These are phyloP conservation scores for Chrysaora quinquecirrha DNA, from an alignment of 30 jellyfish, hydroid and myxozoan genomes.

Conservation along the genomic window DNA sequence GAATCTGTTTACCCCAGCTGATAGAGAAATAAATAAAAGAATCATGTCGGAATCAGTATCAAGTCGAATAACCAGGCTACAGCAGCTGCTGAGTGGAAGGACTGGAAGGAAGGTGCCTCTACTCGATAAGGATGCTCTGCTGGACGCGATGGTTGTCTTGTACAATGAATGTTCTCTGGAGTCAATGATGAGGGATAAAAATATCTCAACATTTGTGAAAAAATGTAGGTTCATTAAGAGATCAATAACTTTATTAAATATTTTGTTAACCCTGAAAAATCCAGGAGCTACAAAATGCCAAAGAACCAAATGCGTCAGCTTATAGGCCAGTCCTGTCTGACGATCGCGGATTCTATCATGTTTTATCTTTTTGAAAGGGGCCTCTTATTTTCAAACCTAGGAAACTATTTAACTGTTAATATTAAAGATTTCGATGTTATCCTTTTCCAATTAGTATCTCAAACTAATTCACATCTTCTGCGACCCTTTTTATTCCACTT, in stretches of 20 bases:
- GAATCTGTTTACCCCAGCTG: slow-evolving; percentile 2
- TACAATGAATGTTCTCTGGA: slow-evolving; percentile 88
- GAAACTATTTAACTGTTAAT: no score
- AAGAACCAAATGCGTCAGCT: no score
- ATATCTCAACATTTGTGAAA: slow-evolving; percentile 86
- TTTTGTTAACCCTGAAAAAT: no score
- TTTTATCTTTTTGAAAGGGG: no score
- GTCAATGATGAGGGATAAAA: slow-evolving; percentile 88
- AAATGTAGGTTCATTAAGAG: slow-evolving; percentile 73
- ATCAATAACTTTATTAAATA: neutral
- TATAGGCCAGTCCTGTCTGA: no score
- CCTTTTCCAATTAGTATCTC: no score
- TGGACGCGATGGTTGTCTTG: slow-evolving; percentile 92
- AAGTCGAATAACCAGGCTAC: slow-evolving; percentile 92
- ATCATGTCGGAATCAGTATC: slow-evolving; percentile 88
- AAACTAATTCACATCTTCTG: no score
- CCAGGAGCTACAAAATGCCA: no score
- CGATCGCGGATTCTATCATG: no score
- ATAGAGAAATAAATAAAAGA: neutral
- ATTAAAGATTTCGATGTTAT: no score
- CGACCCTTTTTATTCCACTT: no score
- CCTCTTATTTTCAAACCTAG: no score
- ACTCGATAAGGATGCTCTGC: slow-evolving; percentile 95
- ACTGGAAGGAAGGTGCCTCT: slow-evolving; percentile 94
- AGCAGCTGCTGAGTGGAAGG: slow-evolving; percentile 98